phyloP scores from a whole-genome alignment of 1,140 invertebrate species.

The Eriosoma lanigerum region DNA sequence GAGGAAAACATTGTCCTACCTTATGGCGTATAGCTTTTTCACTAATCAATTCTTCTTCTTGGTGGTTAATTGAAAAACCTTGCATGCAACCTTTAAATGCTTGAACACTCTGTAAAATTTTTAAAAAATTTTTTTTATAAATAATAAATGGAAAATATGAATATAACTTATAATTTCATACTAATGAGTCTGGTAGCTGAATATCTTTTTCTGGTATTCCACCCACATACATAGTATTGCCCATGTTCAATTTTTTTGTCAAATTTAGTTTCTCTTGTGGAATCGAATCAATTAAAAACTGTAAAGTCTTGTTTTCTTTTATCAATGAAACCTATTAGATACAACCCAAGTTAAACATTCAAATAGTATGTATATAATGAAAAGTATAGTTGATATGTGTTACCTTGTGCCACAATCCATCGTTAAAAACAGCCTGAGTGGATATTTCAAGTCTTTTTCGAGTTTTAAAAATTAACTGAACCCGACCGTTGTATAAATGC shows the following conservation, averaged over 20 bases:
- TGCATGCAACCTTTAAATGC: slow-evolving; percentile 82
- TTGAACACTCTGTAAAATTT: slow-evolving; percentile 70
- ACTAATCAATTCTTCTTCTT: slow-evolving; percentile 73
- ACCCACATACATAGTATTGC: slow-evolving; percentile 75
- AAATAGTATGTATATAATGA: not conserved
- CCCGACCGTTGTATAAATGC: slow-evolving; percentile 70
- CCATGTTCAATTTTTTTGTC: slow-evolving; percentile 68
- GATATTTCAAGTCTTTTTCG: slow-evolving; percentile 67
- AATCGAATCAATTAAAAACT: slow-evolving; percentile 69
- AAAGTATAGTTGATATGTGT: slow-evolving; percentile 18
- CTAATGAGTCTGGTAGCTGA: slow-evolving; percentile 14
- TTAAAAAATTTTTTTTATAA: not conserved
- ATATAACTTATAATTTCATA: not conserved
- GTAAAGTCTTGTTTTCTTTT: slow-evolving; percentile 67
- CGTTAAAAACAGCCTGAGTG: slow-evolving; percentile 68
- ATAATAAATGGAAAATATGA: not conserved
- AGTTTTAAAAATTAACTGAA: slow-evolving; percentile 70
- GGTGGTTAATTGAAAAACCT: slow-evolving; percentile 73
- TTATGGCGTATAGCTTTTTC: slow-evolving; percentile 67
- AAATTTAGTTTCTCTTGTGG: slow-evolving; percentile 67
- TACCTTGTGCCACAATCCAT: slow-evolving; percentile 82
- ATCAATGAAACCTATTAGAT: slow-evolving; percentile 61
- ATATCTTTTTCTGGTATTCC: slow-evolving; percentile 64
- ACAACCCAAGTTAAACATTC: not conserved
- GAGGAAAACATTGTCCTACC: slow-evolving; percentile 84